Base-by-base conservation (phyloP, 2,888 invertebrate species). In the Pseudococcus jackbeardsleyi region DNA sequence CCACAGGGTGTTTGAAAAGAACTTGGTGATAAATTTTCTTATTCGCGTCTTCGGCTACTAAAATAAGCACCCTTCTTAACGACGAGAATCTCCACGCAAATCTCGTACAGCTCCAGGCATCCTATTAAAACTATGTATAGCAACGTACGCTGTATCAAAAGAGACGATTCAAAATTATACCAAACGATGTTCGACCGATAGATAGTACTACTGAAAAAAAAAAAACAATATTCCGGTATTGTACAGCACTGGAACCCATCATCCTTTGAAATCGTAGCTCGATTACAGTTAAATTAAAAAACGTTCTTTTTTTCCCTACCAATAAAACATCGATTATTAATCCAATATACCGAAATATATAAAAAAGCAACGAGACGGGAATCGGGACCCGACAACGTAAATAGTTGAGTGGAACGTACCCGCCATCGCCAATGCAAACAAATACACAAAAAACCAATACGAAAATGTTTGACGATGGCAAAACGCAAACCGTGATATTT, bases 281-380 rank as follows among this genome's bases (percentile, higher is more conserved):
- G 68, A 72, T 72, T 72, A 72, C 68, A 72, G 68, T 72, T 72
- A 33, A 72, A 72, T 72, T 72, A 72, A 72, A 72, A 72, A 72
- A 72, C 11, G 12, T 15, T 72, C 33, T 33, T 72, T 72, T 64
- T 72, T 33, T 12, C 68, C 68, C 26, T 33, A 26, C 68, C 68
- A 72, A 72, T 72, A 72, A 72, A 72, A 72, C 68, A 72, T 72
- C 68, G 68, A 72, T 72, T 72, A 72, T 72, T 72, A 72, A 72
- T 72, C 68, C 68, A 33, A 72, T 72, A 33, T 22, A 26, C 26
- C 68, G 5, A 33, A 72, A 72, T 72, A 72, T 26, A 72, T 2
- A 72, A 72, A 72, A 72, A 72, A 33, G 22, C 7, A 22, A 22
- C 17, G 17, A 17, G 17, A 17, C 0, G n/a, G 59, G 59, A n/a